Base-by-base conservation (phyloP, 2,888 invertebrate species). In the Synergus itoensis region DNA sequence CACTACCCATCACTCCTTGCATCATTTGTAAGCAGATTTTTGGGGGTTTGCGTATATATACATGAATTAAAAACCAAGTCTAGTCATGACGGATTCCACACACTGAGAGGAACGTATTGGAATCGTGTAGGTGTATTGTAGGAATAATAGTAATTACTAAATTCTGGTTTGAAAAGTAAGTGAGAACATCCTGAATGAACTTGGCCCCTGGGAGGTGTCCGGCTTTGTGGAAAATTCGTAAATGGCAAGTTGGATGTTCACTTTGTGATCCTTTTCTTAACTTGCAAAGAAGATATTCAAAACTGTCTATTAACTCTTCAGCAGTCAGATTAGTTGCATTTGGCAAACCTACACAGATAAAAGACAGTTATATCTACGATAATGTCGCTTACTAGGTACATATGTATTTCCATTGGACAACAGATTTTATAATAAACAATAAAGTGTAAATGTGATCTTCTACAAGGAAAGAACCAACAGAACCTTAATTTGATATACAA, bases 21-120 rank as follows among this genome's bases (percentile, higher is more conserved):
- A 53, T 7, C n/a, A 53, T 7, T 7, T n/a, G 1, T 7, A n/a
- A n/a, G 7, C 0, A 48, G 16, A 48, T 48, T 48, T 48, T 16
- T 0, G 7, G 16, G 16, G 4, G 4, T n/a, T 36, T 4, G 36
- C 36, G 16, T 7, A 48, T 48, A 16, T 16, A 16, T 14, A 4
- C 5, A 48, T 48, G 16, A 14, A n/a, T 53, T 1, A n/a, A 4
- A n/a, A 16, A 53, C 16, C 16, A 8, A 8, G 65, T 84, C 86
- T 92, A 95, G 90, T 95, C 96, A 91, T 96, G 95, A 87, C 97
- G 93, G 85, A 97, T 94, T 28, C 97, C 97, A 92, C 96, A 96
- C 91, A 97, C 95, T 83, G 97, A 97, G 86, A 97, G 94, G 93
- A 96, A 96, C 88, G 96, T 96, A 93, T 95, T 95, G 85, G 95